These are phyloP conservation scores for Picathartes gymnocephalus DNA, from an alignment of 2,113 vertebrate genomes.

Conservation along the genomic window DNA sequence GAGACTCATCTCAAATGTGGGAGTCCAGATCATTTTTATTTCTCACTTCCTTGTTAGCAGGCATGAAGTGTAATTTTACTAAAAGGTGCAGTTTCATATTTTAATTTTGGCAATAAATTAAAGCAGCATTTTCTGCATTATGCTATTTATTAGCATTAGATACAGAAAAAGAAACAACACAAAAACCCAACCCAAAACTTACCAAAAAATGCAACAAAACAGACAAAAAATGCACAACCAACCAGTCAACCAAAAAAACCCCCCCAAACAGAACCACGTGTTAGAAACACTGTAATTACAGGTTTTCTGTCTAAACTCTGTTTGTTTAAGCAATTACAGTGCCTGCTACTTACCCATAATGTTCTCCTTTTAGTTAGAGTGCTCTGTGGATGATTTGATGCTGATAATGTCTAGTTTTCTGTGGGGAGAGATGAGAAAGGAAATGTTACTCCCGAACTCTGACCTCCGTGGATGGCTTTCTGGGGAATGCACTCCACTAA, in stretches of 20 bases:
- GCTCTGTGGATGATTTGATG: slow-evolving; percentile 21
- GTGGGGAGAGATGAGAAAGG: slow-evolving; percentile 16
- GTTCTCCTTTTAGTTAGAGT: slow-evolving; percentile 33
- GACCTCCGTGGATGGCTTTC: slow-evolving; percentile 12
- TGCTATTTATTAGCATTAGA: background rate
- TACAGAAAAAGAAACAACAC: background rate
- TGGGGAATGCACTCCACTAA: slow-evolving; percentile 34
- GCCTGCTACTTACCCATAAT: slow-evolving; percentile 43
- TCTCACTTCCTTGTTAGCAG: background rate
- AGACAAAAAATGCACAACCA: background rate
- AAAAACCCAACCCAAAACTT: background rate
- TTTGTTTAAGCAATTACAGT: slow-evolving; percentile 42
- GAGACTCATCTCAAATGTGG: background rate
- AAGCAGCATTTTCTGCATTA: background rate
- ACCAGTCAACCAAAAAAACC: background rate
- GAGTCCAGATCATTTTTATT: background rate
- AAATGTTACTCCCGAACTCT: slow-evolving; percentile 20
- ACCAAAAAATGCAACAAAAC: background rate
- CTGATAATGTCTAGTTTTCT: slow-evolving; percentile 35
- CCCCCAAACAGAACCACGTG: background rate
- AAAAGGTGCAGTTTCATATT: background rate
- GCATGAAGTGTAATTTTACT: background rate
- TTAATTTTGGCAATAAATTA: background rate
- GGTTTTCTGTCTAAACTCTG: background rate
- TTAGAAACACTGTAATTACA: background rate